Evolutionary conservation across 1,140 invertebrate species (phyloP).

Genomic region (Drosophila nigromelanica): DNA sequence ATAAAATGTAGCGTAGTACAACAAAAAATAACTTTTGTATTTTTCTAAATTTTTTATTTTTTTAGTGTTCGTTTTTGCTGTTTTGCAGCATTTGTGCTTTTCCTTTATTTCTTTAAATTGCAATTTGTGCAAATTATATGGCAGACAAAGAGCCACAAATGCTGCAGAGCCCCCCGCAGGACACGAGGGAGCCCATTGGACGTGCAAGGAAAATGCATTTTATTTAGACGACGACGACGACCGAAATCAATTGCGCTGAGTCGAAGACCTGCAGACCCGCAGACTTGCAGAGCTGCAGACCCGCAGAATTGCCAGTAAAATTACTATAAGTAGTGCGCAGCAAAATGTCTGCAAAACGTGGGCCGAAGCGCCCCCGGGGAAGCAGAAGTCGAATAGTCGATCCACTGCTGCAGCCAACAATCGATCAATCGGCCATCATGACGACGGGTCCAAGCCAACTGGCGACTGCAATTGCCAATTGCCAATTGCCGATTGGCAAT

Average conservation of each 20-base stretch:
- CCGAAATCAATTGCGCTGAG: constrained; percentile 49
- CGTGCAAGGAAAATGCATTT: constrained; percentile 75
- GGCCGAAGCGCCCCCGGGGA: constrained; percentile 58
- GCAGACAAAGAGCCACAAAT: constrained; percentile 72
- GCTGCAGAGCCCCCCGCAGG: constrained; percentile 34
- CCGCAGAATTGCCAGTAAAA: constrained; percentile 17
- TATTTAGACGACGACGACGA: constrained; percentile 57
- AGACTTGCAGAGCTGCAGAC: constrained; percentile 3
- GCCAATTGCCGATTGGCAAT: constrained; percentile 51
- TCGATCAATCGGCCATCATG: constrained; percentile 37
- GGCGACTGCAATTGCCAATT: constrained; percentile 62
- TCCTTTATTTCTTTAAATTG: constrained; percentile 81
- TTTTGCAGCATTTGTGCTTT: constrained; percentile 45
- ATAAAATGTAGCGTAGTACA: constrained; percentile 12
- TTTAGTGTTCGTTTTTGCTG: constrained; percentile 18
- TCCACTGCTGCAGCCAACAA: constrained; percentile 14
- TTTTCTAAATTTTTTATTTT: constrained; percentile 36
- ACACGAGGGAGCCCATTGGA: constrained; percentile 27
- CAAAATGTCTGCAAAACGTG: constrained; percentile 80
- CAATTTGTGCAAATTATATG: constrained; percentile 80
- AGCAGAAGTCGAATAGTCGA: constrained; percentile 4
- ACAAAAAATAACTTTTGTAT: constrained; percentile 38
- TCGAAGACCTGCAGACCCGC: constrained; percentile 8
- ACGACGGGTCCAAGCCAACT: background rate
- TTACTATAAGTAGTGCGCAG: constrained; percentile 47